Base-by-base conservation (phyloP, 1,140 invertebrate species). In the Brachionus calyciflorus region DNA sequence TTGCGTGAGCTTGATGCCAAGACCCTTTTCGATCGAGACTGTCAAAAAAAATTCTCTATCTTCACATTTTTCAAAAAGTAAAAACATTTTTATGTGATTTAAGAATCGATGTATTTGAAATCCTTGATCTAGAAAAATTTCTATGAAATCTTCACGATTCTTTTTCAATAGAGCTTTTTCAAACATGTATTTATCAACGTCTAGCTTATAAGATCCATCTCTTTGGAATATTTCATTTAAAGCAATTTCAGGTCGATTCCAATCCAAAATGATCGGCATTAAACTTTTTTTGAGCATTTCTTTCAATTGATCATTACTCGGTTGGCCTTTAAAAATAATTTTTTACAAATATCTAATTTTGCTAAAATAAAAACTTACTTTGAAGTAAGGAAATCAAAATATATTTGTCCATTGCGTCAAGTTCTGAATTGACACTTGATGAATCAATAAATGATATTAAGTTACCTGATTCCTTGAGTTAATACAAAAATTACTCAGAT, bases 221-320 rank as follows among this genome's bases (percentile, higher is more conserved):
- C 81, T 81, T 41, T 82, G 57, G 63, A 85, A 83, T 26, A 87
- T 83, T 79, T 85, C 83, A 40, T 79, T 80, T 19, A 79, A 63
- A 3, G 85, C 86, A 28, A 87, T 79, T 51, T 86, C 81, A 5
- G 84, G 82, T 76, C 83, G 79, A 77, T 87, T 87, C 86, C 86
- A 87, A 77, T 86, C 84, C 19, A 87, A 49, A 6, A 84, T 84
- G 14, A 86, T 80, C 49, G 82, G 82, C 1, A 86, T 79, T 60
- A 84, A 81, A 78, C 84, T 83, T 75, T 83, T 80, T 17, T 70
- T 70, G 14, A 49, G 46, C 12, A 70, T 33, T 70, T 49, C 65
- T 51, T 70, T 70, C 3, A 26, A 49, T 49, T 49, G n/a, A 33
- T 49, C 46, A 70, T 49, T 49, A 51, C 21, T 49, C 33, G 44